These are phyloP conservation scores for Eupithecia vulgata DNA, from an alignment of 2,888 invertebrate genomes.

Conservation along the genomic window DNA sequence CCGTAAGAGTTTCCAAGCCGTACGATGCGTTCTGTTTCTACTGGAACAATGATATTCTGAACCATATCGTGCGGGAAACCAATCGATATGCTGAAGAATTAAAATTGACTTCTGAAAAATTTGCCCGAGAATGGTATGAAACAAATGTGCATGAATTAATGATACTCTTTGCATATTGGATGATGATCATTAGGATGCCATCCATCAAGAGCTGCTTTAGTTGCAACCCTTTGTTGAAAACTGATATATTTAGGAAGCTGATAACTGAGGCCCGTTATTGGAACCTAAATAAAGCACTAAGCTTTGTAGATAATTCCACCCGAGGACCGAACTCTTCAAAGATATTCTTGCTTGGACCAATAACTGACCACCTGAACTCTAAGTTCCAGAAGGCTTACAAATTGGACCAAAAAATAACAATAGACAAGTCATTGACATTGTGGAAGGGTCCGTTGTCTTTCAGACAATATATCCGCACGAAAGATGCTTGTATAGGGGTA, in stretches of 20 bases:
- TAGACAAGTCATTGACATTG: background rate
- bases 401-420: slow-evolving; percentile 1
- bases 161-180: slow-evolving; percentile 16
- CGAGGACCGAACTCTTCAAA: background rate
- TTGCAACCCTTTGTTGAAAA: background rate
- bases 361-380: background rate
- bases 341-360: background rate
- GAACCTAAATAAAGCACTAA: background rate
- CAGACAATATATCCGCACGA: background rate
- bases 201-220: background rate
- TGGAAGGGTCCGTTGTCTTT: background rate
- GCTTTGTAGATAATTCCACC: background rate
- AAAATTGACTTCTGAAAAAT: background rate
- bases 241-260: background rate
- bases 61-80: background rate
- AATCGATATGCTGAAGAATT: background rate
- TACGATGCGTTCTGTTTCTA: background rate
- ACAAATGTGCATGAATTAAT: background rate
- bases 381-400: background rate
- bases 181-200: slow-evolving; percentile 9
- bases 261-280: background rate
- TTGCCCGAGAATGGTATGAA: background rate
- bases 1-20: background rate
- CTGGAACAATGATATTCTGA: background rate
- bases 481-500: background rate